Evolutionary conservation across 2,797 vertebrate genomes (phyloP).

Genomic region (Alca torda): DNA sequence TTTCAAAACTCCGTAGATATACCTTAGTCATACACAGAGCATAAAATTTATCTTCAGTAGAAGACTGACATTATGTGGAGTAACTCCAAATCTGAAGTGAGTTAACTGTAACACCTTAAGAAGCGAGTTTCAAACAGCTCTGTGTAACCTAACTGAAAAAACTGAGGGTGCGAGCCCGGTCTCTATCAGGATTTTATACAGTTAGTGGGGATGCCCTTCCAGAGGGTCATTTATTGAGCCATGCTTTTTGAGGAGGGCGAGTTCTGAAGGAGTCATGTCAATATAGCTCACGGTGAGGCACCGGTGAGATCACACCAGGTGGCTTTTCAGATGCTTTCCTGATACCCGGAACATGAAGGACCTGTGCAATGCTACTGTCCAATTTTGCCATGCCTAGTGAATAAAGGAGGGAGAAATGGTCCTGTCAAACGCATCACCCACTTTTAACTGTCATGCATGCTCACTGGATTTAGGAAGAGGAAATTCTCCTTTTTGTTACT

Average conservation of each 20-base stretch:
- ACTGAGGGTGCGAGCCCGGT: rapidly evolving
- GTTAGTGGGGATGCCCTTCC: neutral
- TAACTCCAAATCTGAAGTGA: neutral
- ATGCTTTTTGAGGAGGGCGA: neutral
- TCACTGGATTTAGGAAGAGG: neutral
- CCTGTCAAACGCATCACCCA: neutral
- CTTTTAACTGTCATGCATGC: neutral
- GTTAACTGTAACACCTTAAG: neutral
- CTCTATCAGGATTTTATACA: neutral
- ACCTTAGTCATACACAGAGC: neutral
- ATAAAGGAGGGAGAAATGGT: neutral
- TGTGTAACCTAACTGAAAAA: neutral
- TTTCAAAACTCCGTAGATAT: neutral
- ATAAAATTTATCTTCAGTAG: neutral
- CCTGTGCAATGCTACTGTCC: neutral
- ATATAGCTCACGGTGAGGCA: neutral
- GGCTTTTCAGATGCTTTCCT: neutral
- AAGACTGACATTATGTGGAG: neutral
- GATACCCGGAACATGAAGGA: neutral
- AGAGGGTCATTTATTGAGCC: neutral
- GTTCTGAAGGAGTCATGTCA: neutral
- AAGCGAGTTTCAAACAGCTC: neutral
- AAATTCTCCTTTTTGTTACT: neutral
- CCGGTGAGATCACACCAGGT: neutral
- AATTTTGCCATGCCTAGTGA: neutral